Percentiles rank a stretch among this genome's conserved stretches.
These are phyloP conservation scores for Drosophila silvestris DNA, from an alignment of 2,888 invertebrate genomes.

Conservation along the genomic window DNA sequence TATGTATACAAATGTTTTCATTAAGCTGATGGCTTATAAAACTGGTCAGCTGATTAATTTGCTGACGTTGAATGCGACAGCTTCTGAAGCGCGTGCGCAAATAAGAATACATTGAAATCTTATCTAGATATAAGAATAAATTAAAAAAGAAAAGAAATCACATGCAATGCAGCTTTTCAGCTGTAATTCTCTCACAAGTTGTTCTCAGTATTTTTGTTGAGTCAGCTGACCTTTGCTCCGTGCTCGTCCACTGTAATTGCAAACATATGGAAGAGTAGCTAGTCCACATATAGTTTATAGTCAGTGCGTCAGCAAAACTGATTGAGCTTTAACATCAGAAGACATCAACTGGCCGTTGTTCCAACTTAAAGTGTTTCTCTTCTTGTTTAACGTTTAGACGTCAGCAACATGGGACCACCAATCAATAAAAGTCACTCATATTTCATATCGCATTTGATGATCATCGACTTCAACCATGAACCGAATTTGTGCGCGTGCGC, in stretches of 20 bases:
- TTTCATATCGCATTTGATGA: conserved; percentile 43
- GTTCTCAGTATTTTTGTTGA: background rate
- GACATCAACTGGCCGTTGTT: conserved; percentile 29
- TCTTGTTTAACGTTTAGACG: conserved; percentile 17
- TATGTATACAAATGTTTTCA: background rate
- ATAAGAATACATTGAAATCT: conserved; percentile 4
- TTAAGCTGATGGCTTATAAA: background rate
- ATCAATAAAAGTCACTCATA: conserved; percentile 51
- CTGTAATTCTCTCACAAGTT: background rate
- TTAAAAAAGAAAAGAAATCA: background rate
- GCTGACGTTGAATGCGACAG: conserved; percentile 2
- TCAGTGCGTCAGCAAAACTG: no score
- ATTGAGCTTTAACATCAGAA: background rate
- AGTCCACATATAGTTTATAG: background rate
- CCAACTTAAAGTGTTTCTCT: conserved; percentile 24
- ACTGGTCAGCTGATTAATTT: conserved; percentile 27
- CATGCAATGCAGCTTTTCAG: background rate
- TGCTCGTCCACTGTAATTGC: background rate
- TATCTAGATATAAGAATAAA: background rate
- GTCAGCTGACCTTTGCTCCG: background rate
- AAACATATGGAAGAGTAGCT: background rate
- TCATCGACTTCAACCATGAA: conserved; percentile 15
- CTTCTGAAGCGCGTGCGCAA: background rate
- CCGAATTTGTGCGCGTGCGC: conserved; percentile 57
- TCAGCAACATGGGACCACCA: conserved; percentile 39